Evolutionary conservation across 2,797 vertebrate genomes (phyloP), one percentile per base, ranked within the genome.

Genomic region (Mustela erminea): DNA sequence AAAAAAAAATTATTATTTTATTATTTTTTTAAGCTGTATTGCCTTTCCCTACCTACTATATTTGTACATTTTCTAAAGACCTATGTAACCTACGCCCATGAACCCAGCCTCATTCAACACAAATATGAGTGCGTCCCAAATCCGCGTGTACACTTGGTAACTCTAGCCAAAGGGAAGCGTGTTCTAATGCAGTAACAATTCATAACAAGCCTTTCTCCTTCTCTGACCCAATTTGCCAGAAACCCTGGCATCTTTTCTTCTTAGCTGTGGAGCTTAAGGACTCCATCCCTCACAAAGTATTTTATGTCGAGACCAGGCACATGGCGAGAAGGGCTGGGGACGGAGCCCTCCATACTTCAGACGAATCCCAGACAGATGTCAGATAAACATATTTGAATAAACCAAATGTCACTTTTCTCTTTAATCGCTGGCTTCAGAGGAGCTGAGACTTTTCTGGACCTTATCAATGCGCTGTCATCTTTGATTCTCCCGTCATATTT

Each of bases 301-400:
- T 2, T 72, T 17, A 15, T 18, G 14, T 35, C 0, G 10, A 87
- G 52, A n/a, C 54, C 77, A 54, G 77, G 52, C n/a, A 32, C 21
- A 5, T n/a, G 21, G 13, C 7, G 49, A 72, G 56, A 62, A 41
- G 14, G 58, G 9, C 8, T 27, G 14, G 66, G 29, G 56, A 77
- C 35, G 68, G 66, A 75, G 38, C 15, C 64, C 74, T 43, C 2
- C 0, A 0, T 3, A 7, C 32, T 38, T 58, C 46, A 46, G 77
- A 90, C 0, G 43, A 91, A 78, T 84, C 56, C 60, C n/a, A 95
- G 96, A 74, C 80, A 72, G 77, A 84, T 58, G 91, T 80, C 96
- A 68, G 93, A 81, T 74, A 84, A 90, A 92, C 70, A 74, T 56
- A 75, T 70, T 62, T 82, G 96, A 87, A 58, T 96, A 93, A 93